Conservation (phyloP, 2,797 vertebrate species). For the Novumbra hubbsi region DNA sequence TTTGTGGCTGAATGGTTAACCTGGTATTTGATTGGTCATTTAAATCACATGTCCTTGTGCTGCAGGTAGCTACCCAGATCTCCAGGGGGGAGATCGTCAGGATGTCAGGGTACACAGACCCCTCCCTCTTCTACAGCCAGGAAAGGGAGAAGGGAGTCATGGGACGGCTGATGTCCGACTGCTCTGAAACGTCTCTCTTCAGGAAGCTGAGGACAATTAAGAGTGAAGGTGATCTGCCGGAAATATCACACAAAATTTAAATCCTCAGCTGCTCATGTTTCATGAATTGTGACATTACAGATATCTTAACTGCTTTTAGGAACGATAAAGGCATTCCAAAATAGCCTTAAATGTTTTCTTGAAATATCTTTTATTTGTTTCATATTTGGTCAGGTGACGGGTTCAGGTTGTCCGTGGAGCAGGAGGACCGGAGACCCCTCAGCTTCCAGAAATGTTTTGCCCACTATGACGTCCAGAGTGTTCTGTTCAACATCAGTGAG, state of each 20-base stretch:
- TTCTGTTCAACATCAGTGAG: constrained; percentile 94
- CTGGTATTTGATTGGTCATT: too few relatives aligned
- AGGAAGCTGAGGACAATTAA: constrained; percentile 87
- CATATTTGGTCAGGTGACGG: constrained; percentile 70
- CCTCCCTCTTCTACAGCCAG: constrained; percentile 77
- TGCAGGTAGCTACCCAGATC: constrained; percentile 86
- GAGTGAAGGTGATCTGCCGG: constrained; percentile 80
- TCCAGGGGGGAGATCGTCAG: constrained; percentile 89
- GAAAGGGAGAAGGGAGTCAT: constrained; percentile 90
- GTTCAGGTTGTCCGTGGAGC: constrained; percentile 80
- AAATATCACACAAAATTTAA: too few relatives aligned
- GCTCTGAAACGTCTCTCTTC: constrained; percentile 88
- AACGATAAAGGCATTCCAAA: too few relatives aligned
- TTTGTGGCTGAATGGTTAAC: too few relatives aligned
- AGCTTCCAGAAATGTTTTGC: constrained; percentile 94
- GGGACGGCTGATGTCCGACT: constrained; percentile 85
- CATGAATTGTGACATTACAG: too few relatives aligned
- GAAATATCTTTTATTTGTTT: too few relatives aligned
- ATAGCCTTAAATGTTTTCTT: too few relatives aligned
- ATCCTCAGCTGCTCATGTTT: too few relatives aligned
- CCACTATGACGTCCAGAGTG: constrained; percentile 96
- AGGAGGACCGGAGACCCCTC: constrained; percentile 82
- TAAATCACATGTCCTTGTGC: not conserved
- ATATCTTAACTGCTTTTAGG: too few relatives aligned
- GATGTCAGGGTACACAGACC: constrained; percentile 85